phyloP scores from a whole-genome alignment of 2,888 invertebrate species.

The Koerneria pararmatus region DNA sequence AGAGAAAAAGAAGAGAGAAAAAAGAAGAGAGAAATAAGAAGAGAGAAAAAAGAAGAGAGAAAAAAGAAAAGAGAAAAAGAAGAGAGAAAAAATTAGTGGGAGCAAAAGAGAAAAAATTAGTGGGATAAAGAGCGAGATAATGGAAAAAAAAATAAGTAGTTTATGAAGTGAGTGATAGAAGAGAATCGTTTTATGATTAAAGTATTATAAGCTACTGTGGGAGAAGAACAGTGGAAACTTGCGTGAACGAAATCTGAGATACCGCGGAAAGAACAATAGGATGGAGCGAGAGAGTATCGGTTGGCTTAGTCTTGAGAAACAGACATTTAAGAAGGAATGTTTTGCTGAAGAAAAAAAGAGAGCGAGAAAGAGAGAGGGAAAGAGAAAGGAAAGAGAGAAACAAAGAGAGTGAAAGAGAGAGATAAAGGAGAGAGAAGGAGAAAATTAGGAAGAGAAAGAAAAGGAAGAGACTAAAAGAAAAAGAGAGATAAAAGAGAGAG shows the following conservation, averaged over 20 bases:
- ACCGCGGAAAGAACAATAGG: not conserved
- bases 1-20: conserved; percentile 10
- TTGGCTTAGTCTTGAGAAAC: conserved; percentile 1
- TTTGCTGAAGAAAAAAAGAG: not conserved
- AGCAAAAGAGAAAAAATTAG: conserved; percentile 5
- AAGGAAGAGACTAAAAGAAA: not conserved
- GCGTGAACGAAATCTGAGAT: conserved; percentile 10
- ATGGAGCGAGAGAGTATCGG: not conserved
- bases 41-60: not conserved
- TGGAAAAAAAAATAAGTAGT: too few species aligned
- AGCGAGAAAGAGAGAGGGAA: not conserved
- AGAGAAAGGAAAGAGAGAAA: not conserved
- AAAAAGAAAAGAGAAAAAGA: not conserved
- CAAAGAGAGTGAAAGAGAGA: not conserved
- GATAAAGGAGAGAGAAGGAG: not conserved
- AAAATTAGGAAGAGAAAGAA: not conserved
- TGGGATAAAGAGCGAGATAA: conserved; percentile 7
- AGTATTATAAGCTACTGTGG: conserved; percentile 12
- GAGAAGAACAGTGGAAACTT: conserved; percentile 23
- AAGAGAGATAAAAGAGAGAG: conserved; percentile 1
- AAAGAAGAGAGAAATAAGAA: not conserved
- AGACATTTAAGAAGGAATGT: not conserved
- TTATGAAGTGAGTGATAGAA: too few species aligned
- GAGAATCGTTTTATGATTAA: too few species aligned
- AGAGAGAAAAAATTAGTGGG: not conserved